These are phyloP conservation scores for Eupithecia exiguata DNA, from an alignment of 2,888 invertebrate genomes.

Conservation along the genomic window DNA sequence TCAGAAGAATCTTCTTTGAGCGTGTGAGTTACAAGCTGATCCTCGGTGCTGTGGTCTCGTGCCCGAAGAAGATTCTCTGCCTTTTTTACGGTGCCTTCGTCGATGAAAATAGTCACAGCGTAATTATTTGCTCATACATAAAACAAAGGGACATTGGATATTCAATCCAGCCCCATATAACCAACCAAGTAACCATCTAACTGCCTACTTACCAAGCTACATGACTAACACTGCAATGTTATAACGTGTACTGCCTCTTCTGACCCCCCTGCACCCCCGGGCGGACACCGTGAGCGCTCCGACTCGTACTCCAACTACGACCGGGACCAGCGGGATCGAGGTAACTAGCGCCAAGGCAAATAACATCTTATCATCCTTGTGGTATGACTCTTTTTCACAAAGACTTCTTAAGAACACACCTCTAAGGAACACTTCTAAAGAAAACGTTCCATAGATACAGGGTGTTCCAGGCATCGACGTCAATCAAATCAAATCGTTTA, in stretches of 20 bases:
- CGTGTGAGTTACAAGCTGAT: not conserved
- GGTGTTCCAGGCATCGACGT: too few species aligned
- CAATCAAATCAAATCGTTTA: too few species aligned
- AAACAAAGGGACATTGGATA: not conserved
- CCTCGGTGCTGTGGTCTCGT: not conserved
- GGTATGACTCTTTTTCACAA: not conserved
- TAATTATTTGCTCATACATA: not conserved
- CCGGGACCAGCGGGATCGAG: constrained; percentile 83
- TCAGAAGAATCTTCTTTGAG: not conserved
- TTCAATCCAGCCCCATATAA: not conserved
- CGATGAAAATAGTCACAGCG: not conserved
- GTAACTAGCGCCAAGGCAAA: constrained; percentile 74
- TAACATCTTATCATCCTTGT: not conserved
- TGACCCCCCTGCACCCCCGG: constrained; percentile 75
- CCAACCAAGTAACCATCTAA: not conserved
- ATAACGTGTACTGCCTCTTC: constrained; percentile 66
- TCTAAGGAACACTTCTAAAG: not conserved
- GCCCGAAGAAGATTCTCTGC: not conserved
- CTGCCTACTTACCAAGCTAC: not conserved
- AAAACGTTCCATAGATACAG: constrained; percentile 13
- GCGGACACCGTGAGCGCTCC: constrained; percentile 75
- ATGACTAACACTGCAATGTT: constrained; percentile 23
- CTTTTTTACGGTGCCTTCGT: not conserved
- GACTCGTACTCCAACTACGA: constrained; percentile 86
- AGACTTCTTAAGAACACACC: too few species aligned